Evolutionary conservation across 2,888 invertebrate genomes (phyloP).

Genomic region (Netelia fuscicornis): DNA sequence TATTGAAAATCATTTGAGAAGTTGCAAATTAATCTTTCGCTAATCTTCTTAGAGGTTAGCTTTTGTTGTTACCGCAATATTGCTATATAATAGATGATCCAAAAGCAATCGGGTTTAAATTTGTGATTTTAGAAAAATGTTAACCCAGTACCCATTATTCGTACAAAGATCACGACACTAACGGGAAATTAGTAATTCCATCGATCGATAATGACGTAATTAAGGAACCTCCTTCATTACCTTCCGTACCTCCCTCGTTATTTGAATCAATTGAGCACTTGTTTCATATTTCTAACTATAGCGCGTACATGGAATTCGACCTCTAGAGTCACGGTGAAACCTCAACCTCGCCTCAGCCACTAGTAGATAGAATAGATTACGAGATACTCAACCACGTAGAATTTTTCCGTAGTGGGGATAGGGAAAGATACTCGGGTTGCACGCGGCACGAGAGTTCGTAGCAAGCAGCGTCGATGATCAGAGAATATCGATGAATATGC

Average conservation of each 20-base stretch:
- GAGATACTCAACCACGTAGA: constrained; percentile 48
- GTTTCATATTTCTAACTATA: constrained; percentile 5
- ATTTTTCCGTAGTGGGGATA: neutral
- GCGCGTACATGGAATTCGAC: neutral
- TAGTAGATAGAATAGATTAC: constrained; percentile 70
- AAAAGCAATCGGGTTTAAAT: too few species aligned
- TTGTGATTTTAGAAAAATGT: too few species aligned
- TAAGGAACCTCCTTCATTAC: neutral
- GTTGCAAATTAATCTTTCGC: too few species aligned
- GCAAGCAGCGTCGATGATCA: constrained; percentile 20
- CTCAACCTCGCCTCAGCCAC: constrained; percentile 75
- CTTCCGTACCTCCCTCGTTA: too few species aligned
- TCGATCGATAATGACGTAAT: neutral
- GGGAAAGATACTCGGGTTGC: constrained; percentile 62
- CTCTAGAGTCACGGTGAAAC: constrained; percentile 61
- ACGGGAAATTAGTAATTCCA: too few species aligned
- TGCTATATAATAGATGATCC: too few species aligned
- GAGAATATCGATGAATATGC: constrained; percentile 62
- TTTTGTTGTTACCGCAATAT: too few species aligned
- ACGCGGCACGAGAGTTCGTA: neutral
- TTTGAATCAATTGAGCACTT: neutral
- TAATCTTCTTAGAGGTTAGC: too few species aligned
- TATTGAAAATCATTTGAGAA: too few species aligned
- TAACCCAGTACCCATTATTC: too few species aligned
- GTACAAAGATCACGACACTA: too few species aligned